Conservation (phyloP, 2,797 vertebrate species). For the Pachyuromys duprasi region DNA sequence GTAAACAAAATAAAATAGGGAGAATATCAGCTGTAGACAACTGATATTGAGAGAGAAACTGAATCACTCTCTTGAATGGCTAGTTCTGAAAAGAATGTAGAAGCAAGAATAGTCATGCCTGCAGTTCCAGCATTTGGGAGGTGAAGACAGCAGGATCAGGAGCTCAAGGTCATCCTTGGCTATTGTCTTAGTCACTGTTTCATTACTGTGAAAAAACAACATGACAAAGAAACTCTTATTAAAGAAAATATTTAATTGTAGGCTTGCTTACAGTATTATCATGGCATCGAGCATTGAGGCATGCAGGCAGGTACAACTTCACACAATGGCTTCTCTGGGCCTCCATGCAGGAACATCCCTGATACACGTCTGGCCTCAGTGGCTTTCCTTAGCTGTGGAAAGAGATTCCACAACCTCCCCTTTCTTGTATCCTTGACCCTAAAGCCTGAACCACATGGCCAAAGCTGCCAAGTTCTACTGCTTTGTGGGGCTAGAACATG, state of each 20-base stretch:
- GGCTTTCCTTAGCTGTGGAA: not conserved
- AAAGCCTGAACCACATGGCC: not conserved
- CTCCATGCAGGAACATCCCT: not conserved
- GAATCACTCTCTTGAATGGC: not conserved
- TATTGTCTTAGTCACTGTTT: not conserved
- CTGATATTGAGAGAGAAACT: slow-evolving; percentile 9
- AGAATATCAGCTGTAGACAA: slow-evolving; percentile 1
- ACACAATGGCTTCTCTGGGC: not conserved
- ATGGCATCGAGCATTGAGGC: not conserved
- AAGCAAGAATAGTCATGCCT: not conserved
- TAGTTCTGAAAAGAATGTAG: not conserved
- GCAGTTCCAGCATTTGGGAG: not conserved
- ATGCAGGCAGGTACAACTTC: not conserved
- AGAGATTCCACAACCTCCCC: not conserved
- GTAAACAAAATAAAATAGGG: not conserved
- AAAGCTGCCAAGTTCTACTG: not conserved
- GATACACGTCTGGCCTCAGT: not conserved
- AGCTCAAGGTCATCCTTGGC: not conserved
- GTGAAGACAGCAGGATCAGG: not conserved
- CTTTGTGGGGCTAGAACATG: not conserved
- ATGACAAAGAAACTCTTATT: not conserved
- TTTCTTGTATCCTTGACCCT: not conserved
- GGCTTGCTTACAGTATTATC: not conserved
- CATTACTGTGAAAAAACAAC: not conserved
- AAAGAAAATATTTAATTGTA: not conserved